Evolutionary conservation across 1,140 invertebrate genomes (phyloP).

Genomic region (Drosophila teissieri): DNA sequence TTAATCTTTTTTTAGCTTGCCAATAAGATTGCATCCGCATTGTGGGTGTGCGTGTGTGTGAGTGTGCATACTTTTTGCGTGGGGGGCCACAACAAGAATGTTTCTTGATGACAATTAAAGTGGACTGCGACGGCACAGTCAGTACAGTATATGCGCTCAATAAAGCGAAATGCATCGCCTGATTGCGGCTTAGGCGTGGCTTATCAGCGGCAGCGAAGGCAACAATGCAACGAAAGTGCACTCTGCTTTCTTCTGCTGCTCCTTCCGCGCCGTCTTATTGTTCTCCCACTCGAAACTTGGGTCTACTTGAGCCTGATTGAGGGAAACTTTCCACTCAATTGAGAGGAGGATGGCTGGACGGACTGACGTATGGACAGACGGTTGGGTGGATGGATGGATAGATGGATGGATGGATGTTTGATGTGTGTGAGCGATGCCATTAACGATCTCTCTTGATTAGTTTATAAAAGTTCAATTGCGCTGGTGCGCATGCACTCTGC

Average conservation of each 20-base stretch:
- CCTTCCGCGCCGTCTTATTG: slow-evolving; percentile 39
- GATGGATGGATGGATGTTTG: slow-evolving; percentile 27
- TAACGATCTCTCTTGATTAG: slow-evolving; percentile 67
- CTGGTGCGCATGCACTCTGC: slow-evolving; percentile 61
- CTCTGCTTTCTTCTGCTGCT: slow-evolving; percentile 40
- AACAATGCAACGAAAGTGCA: slow-evolving; percentile 26
- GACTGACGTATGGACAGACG: slow-evolving; percentile 1
- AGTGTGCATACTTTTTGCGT: slow-evolving; percentile 28
- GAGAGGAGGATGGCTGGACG: slow-evolving; percentile 15
- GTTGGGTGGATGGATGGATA: neutral
- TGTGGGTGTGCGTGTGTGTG: neutral
- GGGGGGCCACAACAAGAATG: slow-evolving; percentile 44
- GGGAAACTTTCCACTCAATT: slow-evolving; percentile 66
- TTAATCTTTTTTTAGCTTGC: slow-evolving; percentile 20
- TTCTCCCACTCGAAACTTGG: slow-evolving; percentile 48
- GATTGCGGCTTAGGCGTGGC: slow-evolving; percentile 63
- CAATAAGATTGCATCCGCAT: slow-evolving; percentile 30
- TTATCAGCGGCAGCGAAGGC: slow-evolving; percentile 57
- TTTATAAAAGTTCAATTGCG: slow-evolving; percentile 82
- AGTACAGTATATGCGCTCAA: slow-evolving; percentile 10
- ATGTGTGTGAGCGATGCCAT: slow-evolving; percentile 46
- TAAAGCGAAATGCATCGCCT: slow-evolving; percentile 23
- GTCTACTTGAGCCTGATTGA: slow-evolving; percentile 64
- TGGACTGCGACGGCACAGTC: slow-evolving; percentile 34
- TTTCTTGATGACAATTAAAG: slow-evolving; percentile 46